A percentile compares a stretch with the other conserved stretches of the same genome.
phyloP scores from a whole-genome alignment of 2,888 invertebrate genomes.

The Cryptus armator region DNA sequence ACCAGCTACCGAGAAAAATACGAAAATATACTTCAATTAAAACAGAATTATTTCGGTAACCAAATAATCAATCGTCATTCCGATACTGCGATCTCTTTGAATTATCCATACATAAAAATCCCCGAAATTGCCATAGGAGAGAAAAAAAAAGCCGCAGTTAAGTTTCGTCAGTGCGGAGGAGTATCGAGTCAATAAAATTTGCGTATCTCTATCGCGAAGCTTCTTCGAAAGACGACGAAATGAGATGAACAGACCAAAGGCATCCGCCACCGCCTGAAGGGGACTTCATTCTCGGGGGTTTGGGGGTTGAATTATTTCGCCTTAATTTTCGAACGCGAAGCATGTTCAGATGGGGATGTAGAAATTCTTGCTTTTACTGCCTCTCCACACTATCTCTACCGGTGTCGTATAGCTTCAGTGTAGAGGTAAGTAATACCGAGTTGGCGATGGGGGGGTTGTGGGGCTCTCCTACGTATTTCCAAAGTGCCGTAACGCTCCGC shows the following conservation, averaged over 20 bases:
- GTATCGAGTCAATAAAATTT: background rate
- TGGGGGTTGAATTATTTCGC: constrained; percentile 39
- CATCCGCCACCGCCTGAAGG: background rate
- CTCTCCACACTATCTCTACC: constrained; percentile 16
- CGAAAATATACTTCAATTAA: too few relatives aligned
- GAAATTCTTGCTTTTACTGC: constrained; percentile 62
- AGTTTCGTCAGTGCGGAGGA: background rate
- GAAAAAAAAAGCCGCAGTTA: too few relatives aligned
- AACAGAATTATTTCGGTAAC: too few relatives aligned
- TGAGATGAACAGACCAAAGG: constrained; percentile 22
- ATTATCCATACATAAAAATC: too few relatives aligned
- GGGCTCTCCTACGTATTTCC: constrained; percentile 45
- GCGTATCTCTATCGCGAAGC: background rate
- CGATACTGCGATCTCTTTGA: too few relatives aligned
- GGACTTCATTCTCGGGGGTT: background rate
- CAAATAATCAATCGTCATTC: too few relatives aligned
- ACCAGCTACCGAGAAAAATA: too few relatives aligned
- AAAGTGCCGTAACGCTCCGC: constrained; percentile 61
- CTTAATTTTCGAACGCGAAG: constrained; percentile 53
- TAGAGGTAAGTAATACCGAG: constrained; percentile 23
- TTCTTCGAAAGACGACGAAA: background rate
- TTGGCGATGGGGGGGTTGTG: constrained; percentile 14
- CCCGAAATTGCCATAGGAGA: too few relatives aligned
- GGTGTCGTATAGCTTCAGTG: constrained; percentile 31
- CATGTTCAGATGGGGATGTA: constrained; percentile 32